Conservation (phyloP, 1,140 invertebrate genomes). For the Rhyacophila brunnea region DNA sequence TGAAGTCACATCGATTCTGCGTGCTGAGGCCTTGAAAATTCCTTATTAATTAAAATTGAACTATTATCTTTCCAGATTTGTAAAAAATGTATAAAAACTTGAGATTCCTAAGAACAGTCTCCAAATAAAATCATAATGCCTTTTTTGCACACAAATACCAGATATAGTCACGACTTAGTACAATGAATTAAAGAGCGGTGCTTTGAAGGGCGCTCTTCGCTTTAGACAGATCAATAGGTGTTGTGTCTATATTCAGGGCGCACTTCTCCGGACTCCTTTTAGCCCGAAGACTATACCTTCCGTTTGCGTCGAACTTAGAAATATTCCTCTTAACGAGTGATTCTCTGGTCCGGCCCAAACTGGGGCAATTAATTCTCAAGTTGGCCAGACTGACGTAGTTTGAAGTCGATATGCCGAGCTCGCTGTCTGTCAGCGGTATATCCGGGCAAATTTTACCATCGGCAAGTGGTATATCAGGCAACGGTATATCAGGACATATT, state of each 20-base stretch:
- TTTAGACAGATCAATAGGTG: slow-evolving; percentile 8
- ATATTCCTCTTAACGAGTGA: slow-evolving; percentile 33
- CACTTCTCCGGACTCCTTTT: slow-evolving; percentile 32
- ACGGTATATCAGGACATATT: background rate
- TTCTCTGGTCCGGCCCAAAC: slow-evolving; percentile 26
- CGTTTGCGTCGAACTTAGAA: slow-evolving; percentile 29
- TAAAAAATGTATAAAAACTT: too few relatives aligned
- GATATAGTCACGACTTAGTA: background rate
- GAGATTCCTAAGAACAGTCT: too few relatives aligned
- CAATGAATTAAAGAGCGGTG: slow-evolving; percentile 8
- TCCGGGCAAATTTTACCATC: too few relatives aligned
- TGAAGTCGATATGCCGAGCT: slow-evolving; percentile 44
- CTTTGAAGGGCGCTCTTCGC: slow-evolving; percentile 24
- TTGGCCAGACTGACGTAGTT: slow-evolving; percentile 53
- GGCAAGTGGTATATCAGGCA: background rate
- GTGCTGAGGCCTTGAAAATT: too few relatives aligned
- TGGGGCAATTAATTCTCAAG: slow-evolving; percentile 44
- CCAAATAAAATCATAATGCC: too few relatives aligned
- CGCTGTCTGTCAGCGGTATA: slow-evolving; percentile 31
- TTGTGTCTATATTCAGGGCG: slow-evolving; percentile 18
- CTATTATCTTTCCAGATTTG: too few relatives aligned
- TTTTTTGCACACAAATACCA: too few relatives aligned
- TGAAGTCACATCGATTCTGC: too few relatives aligned
- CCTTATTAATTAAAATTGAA: too few relatives aligned
- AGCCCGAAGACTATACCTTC: slow-evolving; percentile 18